phyloP scores from a whole-genome alignment of 1,140 invertebrate genomes.

The Papilio glaucus region DNA sequence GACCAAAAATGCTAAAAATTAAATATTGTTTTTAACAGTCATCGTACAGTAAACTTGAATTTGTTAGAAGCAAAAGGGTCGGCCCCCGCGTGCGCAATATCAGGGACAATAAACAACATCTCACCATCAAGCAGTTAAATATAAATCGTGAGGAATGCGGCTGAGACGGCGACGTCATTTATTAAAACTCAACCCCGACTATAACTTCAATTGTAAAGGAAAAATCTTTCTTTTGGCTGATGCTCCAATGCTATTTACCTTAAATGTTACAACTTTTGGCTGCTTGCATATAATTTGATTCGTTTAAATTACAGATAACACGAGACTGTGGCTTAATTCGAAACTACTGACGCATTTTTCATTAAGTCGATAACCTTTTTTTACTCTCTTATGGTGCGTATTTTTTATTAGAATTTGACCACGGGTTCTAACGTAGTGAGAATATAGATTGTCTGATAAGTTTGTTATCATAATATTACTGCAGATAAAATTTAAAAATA shows the following conservation, averaged over 20 bases:
- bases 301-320: too few species aligned
- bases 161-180: conserved; percentile 61
- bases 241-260: neutral
- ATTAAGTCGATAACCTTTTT: too few species aligned
- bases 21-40: conserved; percentile 19
- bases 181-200: conserved; percentile 54
- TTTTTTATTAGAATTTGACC: neutral
- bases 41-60: conserved; percentile 10
- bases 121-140: conserved; percentile 72
- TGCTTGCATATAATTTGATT: too few species aligned
- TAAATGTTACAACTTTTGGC: too few species aligned
- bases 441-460: too few species aligned
- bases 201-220: neutral
- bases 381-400: too few species aligned
- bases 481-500: too few species aligned
- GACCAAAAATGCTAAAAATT: neutral
- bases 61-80: conserved; percentile 40
- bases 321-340: too few species aligned
- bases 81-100: conserved; percentile 55
- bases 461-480: too few species aligned
- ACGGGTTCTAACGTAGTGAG: too few species aligned
- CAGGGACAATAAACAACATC: conserved; percentile 72
- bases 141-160: conserved; percentile 64
- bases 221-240: neutral
- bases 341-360: too few species aligned